Conservation (phyloP, 2,113 vertebrate species). For the Ctenomys sociabilis region DNA sequence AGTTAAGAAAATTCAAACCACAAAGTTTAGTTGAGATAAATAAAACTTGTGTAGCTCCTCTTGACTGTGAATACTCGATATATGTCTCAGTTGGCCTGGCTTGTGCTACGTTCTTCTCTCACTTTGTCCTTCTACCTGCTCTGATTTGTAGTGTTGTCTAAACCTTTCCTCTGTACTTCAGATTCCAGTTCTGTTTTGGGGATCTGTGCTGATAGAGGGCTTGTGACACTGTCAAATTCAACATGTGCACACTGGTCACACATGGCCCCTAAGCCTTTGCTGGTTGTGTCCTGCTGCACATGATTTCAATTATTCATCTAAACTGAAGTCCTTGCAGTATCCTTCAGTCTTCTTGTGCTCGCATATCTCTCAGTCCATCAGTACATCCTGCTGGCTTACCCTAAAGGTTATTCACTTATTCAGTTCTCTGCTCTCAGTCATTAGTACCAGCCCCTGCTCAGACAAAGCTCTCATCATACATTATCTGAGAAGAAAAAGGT, state of each 20-base stretch:
- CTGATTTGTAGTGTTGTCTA: not conserved
- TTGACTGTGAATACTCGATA: not conserved
- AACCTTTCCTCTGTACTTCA: not conserved
- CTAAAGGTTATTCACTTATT: not conserved
- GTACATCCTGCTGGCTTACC: not conserved
- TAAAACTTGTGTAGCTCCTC: not conserved
- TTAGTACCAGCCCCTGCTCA: not conserved
- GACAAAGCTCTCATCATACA: not conserved
- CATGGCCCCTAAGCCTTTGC: not conserved
- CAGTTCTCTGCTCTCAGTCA: not conserved
- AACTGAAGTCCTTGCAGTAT: not conserved
- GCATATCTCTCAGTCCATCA: not conserved
- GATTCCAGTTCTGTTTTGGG: not conserved
- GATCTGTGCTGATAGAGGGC: not conserved
- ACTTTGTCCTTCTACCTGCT: not conserved
- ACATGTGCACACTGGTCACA: not conserved
- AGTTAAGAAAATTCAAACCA: not conserved
- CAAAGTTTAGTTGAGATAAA: conserved; percentile 17
- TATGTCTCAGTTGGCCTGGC: not conserved
- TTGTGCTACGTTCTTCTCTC: not conserved
- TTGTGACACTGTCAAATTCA: not conserved
- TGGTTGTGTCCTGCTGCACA: not conserved
- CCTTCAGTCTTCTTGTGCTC: not conserved
- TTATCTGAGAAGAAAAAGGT: not conserved
- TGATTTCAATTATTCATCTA: not conserved